Percentiles rank a stretch among this genome's conserved stretches.
phyloP scores from a whole-genome alignment of 1,140 invertebrate species.

The Heterodera carotae region DNA sequence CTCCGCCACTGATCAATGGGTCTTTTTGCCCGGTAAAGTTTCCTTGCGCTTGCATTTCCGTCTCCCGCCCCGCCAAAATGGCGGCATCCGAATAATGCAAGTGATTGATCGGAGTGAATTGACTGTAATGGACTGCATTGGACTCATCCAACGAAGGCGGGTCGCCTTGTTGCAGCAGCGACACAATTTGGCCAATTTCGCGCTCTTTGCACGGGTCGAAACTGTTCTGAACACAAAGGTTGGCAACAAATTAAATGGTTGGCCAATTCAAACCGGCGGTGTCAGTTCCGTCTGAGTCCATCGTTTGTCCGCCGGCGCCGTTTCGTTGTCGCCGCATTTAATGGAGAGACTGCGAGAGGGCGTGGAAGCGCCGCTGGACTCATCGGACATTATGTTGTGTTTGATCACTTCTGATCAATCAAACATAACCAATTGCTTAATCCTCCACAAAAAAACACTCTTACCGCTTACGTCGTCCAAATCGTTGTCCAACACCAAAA shows the following conservation, averaged over 20 bases:
- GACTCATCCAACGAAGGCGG: background rate
- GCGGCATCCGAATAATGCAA: background rate
- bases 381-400: constrained; percentile 19
- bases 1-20: background rate
- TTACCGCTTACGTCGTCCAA: constrained; percentile 54
- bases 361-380: constrained; percentile 1
- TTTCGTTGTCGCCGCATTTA: constrained; percentile 15
- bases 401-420: constrained; percentile 29
- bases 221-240: background rate
- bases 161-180: constrained; percentile 41
- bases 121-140: background rate
- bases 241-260: background rate
- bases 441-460: constrained; percentile 8
- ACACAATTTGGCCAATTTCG: constrained; percentile 54
- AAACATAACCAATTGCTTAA: constrained; percentile 8
- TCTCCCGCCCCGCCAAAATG: background rate
- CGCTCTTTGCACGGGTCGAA: constrained; percentile 29
- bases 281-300: constrained; percentile 14
- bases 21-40: constrained; percentile 2
- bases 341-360: background rate
- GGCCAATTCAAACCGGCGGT: constrained; percentile 16
- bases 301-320: background rate
- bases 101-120: background rate
- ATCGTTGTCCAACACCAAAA: constrained; percentile 50
- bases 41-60: background rate